These are phyloP conservation scores for Dallia pectoralis DNA, from an alignment of 2,797 vertebrate species.

Conservation along the genomic window DNA sequence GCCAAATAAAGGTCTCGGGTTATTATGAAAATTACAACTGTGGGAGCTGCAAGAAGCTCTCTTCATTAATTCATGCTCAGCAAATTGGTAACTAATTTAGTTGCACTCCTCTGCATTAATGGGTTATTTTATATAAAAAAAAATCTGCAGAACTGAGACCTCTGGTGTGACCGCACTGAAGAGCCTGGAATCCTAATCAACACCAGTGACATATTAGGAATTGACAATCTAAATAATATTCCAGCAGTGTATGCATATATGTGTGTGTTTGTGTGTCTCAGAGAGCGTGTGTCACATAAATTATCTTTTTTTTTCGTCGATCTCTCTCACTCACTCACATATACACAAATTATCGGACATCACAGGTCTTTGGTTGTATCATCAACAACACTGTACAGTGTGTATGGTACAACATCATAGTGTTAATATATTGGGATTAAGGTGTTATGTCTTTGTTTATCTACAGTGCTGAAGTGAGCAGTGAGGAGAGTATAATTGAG, in stretches of 20 bases:
- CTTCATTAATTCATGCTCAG: slow-evolving; percentile 99
- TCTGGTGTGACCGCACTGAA: slow-evolving; percentile 93
- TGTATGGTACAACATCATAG: neutral
- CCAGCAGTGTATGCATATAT: slow-evolving; percentile 54
- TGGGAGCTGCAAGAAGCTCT: slow-evolving; percentile 99
- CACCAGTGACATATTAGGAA: slow-evolving; percentile 99
- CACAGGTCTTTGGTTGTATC: neutral
- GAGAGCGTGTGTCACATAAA: slow-evolving; percentile 9
- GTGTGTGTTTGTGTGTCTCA: slow-evolving; percentile 48
- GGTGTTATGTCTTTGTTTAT: neutral
- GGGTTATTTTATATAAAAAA: slow-evolving; percentile 99
- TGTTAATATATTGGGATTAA: neutral
- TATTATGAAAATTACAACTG: slow-evolving; percentile 99
- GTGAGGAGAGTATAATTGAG: neutral
- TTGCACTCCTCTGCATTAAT: slow-evolving; percentile 99
- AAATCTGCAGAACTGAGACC: slow-evolving; percentile 93
- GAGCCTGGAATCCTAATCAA: slow-evolving; percentile 99
- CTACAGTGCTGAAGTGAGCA: neutral
- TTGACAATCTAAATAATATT: slow-evolving; percentile 98
- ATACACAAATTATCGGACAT: neutral
- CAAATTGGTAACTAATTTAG: slow-evolving; percentile 99
- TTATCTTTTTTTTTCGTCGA: too few species aligned
- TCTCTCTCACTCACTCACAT: neutral
- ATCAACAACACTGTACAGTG: neutral
- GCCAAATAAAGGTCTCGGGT: slow-evolving; percentile 99